Percentiles rank a stretch among this genome's conserved stretches.
These are phyloP conservation scores for Melanargia galathea DNA, from an alignment of 2,888 invertebrate genomes.

Conservation along the genomic window DNA sequence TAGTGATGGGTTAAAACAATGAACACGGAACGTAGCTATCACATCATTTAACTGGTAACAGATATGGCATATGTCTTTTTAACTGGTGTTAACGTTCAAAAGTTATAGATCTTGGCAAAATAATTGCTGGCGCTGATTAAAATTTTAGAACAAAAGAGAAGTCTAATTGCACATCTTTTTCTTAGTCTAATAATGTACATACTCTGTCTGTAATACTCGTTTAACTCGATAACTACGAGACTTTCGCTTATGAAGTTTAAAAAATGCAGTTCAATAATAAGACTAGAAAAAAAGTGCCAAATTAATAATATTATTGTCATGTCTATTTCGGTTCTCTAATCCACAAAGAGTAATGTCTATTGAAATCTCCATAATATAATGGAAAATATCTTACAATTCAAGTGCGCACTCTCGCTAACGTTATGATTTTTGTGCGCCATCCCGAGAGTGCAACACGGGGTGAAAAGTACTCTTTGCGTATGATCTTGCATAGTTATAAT, in stretches of 20 bases:
- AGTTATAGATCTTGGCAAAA: too few relatives aligned
- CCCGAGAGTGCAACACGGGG: conserved; percentile 28
- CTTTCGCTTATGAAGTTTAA: too few relatives aligned
- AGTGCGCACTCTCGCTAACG: conserved; percentile 34
- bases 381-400: conserved; percentile 38
- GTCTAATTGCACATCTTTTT: too few relatives aligned
- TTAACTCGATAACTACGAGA: conserved; percentile 62
- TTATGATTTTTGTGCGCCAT: conserved; percentile 36
- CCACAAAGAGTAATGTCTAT: conserved; percentile 14
- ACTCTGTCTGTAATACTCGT: conserved; percentile 63
- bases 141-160: conserved; percentile 74
- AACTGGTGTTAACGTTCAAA: neutral
- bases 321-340: conserved; percentile 7
- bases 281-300: too few relatives aligned
- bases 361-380: conserved; percentile 31
- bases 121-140: conserved; percentile 69
- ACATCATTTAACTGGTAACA: conserved; percentile 22
- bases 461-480: conserved; percentile 34
- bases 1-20: conserved; percentile 48
- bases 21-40: conserved; percentile 36
- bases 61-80: conserved; percentile 17
- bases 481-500: conserved; percentile 37
- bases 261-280: too few relatives aligned
- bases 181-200: too few relatives aligned
- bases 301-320: conserved; percentile 25